phyloP scores from a whole-genome alignment of 2,113 vertebrate species.

The Poeciliopsis retropinna region DNA sequence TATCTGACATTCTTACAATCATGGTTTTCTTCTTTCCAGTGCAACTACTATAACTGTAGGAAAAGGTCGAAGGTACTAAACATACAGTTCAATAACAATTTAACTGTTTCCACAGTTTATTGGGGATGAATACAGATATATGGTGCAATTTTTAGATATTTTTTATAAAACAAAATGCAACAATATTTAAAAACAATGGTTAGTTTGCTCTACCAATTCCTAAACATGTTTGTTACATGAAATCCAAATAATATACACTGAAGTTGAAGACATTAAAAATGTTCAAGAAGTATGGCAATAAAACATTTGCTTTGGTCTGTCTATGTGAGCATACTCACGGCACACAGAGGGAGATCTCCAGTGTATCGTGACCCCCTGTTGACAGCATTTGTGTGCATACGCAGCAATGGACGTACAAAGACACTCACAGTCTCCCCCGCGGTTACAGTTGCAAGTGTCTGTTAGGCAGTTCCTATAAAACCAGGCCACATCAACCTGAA shows the following conservation, averaged over 20 bases:
- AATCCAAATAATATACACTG: background rate
- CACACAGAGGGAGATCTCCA: conserved; percentile 92
- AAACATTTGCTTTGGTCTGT: background rate
- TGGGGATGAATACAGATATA: background rate
- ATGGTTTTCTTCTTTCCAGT: no score
- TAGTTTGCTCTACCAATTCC: background rate
- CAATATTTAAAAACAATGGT: background rate
- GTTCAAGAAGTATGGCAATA: background rate
- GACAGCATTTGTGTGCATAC: conserved; percentile 96
- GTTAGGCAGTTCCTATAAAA: conserved; percentile 98
- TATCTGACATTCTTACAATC: no score
- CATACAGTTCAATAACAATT: no score
- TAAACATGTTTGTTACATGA: background rate
- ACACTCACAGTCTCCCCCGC: conserved; percentile 96
- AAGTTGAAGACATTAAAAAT: background rate
- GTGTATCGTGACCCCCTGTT: conserved; percentile 88
- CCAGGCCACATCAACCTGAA: conserved; percentile 95
- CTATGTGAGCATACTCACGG: conserved; percentile 80
- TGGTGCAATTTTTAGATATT: no score
- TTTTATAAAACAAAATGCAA: no score
- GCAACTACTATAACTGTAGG: no score
- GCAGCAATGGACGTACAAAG: conserved; percentile 95
- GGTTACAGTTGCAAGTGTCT: conserved; percentile 96
- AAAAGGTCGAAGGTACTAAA: no score
- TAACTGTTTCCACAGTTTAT: no score